These are phyloP conservation scores for Leucoraja ocellata DNA, from an alignment of 2,797 vertebrate genomes.

Conservation along the genomic window DNA sequence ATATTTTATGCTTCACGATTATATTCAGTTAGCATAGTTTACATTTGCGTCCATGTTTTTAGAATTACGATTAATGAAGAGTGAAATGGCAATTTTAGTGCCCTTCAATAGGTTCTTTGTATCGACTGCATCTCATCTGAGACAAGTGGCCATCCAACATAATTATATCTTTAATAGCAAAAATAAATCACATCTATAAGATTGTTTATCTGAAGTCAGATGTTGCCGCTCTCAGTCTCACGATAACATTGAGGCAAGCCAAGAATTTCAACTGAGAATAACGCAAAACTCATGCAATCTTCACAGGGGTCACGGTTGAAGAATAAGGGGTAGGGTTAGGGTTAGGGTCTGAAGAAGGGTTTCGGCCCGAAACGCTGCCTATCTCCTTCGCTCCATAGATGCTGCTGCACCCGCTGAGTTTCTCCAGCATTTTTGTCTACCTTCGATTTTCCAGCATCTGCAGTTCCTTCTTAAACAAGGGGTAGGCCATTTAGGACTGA, in stretches of 20 bases:
- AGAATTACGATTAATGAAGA: background rate
- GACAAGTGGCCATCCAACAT: too few relatives aligned
- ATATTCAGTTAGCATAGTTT: background rate
- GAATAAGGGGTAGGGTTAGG: too few relatives aligned
- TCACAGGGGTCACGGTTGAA: too few relatives aligned
- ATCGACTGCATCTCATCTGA: background rate
- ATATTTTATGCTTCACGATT: background rate
- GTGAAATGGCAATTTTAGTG: background rate
- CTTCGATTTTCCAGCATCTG: too few relatives aligned
- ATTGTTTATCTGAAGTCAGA: background rate
- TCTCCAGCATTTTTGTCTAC: too few relatives aligned
- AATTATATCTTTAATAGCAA: background rate
- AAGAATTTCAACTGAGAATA: background rate
- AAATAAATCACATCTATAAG: background rate
- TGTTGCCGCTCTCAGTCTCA: background rate
- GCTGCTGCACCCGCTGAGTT: too few relatives aligned
- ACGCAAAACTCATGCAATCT: background rate
- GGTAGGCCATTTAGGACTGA: too few relatives aligned
- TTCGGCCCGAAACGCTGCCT: too few relatives aligned
- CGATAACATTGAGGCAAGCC: background rate
- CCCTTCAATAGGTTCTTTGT: too few relatives aligned
- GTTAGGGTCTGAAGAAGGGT: too few relatives aligned
- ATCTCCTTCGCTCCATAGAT: too few relatives aligned
- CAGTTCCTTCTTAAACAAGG: too few relatives aligned
- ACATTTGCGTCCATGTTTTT: background rate